Evolutionary conservation across 2,113 vertebrate genomes (phyloP).

Genomic region (Pelvicachromis taeniatus): DNA sequence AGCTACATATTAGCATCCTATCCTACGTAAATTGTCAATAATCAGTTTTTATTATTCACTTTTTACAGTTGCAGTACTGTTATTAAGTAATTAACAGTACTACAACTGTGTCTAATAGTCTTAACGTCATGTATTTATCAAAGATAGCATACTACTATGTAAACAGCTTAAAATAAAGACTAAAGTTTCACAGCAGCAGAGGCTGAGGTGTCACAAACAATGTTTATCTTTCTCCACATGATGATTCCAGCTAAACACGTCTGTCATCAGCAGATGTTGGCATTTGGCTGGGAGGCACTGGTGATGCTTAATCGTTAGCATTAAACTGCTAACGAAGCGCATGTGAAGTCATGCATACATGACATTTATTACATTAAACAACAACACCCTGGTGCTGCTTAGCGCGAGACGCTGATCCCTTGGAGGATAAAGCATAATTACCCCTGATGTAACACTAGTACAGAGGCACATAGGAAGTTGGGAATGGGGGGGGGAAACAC

Average conservation of each 20-base stretch:
- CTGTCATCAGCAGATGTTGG: constrained; percentile 65
- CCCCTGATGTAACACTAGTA: constrained; percentile 32
- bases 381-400: constrained; percentile 66
- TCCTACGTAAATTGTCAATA: too few species aligned
- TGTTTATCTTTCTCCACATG: constrained; percentile 1
- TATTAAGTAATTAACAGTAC: neutral
- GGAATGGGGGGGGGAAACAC: neutral
- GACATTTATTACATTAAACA: constrained; percentile 78
- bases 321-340: constrained; percentile 67
- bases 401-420: constrained; percentile 55
- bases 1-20: neutral
- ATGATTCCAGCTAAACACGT: constrained; percentile 55
- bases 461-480: neutral
- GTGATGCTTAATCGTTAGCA: constrained; percentile 49
- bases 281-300: constrained; percentile 63
- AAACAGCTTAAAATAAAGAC: neutral
- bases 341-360: constrained; percentile 75
- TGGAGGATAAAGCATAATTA: constrained; percentile 60
- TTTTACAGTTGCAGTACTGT: too few species aligned
- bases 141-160: neutral
- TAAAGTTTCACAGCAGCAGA: neutral
- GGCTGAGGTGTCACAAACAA: neutral
- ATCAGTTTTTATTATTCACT: too few species aligned
- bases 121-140: neutral
- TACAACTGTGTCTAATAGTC: neutral